phyloP scores from a whole-genome alignment of 2,113 vertebrate species.

The human region DNA sequence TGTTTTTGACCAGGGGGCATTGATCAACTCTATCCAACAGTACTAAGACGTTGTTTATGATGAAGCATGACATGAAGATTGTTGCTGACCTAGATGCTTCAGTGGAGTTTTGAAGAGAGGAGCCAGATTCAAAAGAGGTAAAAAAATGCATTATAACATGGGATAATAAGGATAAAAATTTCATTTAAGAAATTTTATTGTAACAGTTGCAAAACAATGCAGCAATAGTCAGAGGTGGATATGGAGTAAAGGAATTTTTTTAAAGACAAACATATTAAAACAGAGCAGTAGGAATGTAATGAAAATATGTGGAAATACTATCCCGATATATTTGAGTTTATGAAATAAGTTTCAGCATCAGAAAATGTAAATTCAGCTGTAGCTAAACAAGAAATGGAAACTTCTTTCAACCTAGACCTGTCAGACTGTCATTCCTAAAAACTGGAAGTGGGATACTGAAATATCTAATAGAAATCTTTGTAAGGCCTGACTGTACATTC shows the following conservation, averaged over 20 bases:
- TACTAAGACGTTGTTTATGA: not conserved
- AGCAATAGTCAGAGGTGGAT: not conserved
- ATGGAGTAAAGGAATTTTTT: not conserved
- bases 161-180: not conserved
- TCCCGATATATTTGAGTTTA: not conserved
- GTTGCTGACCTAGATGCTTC: not conserved
- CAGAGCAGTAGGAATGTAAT: not conserved
- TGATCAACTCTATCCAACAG: not conserved
- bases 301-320: not conserved
- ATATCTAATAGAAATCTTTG: not conserved
- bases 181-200: not conserved
- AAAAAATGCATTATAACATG: not conserved
- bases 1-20: not conserved
- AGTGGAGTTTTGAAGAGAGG: not conserved
- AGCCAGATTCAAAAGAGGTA: not conserved
- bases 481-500: not conserved
- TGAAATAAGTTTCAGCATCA: not conserved
- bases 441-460: not conserved
- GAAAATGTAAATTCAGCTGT: not conserved
- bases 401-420: not conserved
- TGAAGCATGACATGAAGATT: not conserved
- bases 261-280: not conserved
- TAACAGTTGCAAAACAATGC: not conserved
- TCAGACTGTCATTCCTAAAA: not conserved
- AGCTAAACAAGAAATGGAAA: not conserved